Evolutionary conservation across 37 sponge, comb jelly and placozoan species (phyloP), one percentile per base, ranked within the genome.

Genomic region (Dysidea cf. avara): DNA sequence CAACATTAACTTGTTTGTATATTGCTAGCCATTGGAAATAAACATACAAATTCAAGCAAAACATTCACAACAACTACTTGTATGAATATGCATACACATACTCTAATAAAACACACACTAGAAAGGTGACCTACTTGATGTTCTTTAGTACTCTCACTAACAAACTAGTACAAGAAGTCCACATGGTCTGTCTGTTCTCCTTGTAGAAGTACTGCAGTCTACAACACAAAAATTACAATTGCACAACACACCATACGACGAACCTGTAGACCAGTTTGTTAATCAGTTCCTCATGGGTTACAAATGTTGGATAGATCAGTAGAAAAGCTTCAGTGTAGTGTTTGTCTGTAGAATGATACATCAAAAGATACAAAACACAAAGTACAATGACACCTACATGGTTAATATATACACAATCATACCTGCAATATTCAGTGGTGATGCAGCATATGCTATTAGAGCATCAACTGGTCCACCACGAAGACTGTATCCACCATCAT

Each of bases 371-470:
- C 53, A 50, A 16, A 50, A 50, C 53, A 50, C 17, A 20, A 16
- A 21, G 17, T 17, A 25, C 17, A 20, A 20, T 18, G 16, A 61
- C 18, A 61, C 16, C 16, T 61, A 61, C 17, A n/a, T 35, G 22
- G 32, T 12, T 50, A 11, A 66, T 43, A 13, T 17, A n/a, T 11
- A n/a, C 32, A 66, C 49, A n/a, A n/a, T n/a, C n/a, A n/a, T n/a
- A n/a, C n/a, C n/a, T n/a, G n/a, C n/a, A n/a, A n/a, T n/a, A n/a
- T n/a, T n/a, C n/a, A n/a, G n/a, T n/a, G n/a, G n/a, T n/a, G n/a
- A 86, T 38, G 90, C 83, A 60, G 90, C 94, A 53, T 89, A 89
- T 28, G 90, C 94, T 25, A 93, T 90, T 40, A 93, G 87, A 26
- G 94, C 94, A 56, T 93, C 90, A 7, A 93, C 68, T 4, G 78